phyloP scores from a whole-genome alignment of 2,113 vertebrate species.

The Oenanthe oenanthe region DNA sequence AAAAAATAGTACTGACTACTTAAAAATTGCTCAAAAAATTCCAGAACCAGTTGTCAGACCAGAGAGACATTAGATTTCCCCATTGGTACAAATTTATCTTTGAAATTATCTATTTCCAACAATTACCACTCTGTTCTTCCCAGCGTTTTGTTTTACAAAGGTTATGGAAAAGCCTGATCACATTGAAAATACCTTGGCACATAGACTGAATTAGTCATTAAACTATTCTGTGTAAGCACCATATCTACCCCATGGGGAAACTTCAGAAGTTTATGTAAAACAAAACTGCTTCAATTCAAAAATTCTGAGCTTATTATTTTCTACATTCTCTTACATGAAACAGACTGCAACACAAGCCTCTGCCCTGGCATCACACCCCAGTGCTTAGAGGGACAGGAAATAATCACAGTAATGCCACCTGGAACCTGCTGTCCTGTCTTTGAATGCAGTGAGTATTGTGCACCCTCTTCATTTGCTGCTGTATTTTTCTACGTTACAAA shows the following conservation, averaged over 20 bases:
- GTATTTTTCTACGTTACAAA: not conserved
- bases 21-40: not conserved
- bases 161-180: not conserved
- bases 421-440: conserved; percentile 67
- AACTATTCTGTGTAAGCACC: not conserved
- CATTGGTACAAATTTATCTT: not conserved
- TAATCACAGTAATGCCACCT: not conserved
- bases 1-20: not conserved
- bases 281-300: not conserved
- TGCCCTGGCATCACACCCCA: conserved; percentile 19
- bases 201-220: not conserved
- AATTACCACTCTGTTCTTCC: not conserved
- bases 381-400: conserved; percentile 63
- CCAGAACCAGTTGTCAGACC: not conserved
- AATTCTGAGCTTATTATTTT: not conserved
- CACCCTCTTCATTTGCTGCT: not conserved
- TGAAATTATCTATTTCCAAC: not conserved
- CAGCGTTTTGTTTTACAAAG: not conserved
- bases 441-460: conserved; percentile 71
- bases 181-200: not conserved
- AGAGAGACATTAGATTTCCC: not conserved
- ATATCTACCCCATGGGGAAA: not conserved
- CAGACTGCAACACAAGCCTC: conserved; percentile 72
- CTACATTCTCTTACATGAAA: not conserved
- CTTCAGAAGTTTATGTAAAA: not conserved